Base-by-base conservation (phyloP, 2,113 vertebrate species). In the Pollachius pollachius region DNA sequence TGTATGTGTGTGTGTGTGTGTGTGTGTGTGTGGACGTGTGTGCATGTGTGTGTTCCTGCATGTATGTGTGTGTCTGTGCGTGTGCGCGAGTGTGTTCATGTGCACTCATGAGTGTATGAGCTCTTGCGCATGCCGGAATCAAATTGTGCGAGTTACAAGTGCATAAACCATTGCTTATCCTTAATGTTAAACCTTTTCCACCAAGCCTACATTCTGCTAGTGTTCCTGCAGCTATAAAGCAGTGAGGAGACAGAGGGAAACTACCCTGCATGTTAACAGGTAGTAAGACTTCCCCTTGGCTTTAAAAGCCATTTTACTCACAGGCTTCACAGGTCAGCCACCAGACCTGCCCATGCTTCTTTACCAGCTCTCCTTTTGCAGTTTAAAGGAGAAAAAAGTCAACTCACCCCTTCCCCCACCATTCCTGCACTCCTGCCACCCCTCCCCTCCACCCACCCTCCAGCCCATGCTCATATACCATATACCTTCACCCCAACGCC, bases 371-470 rank as follows among this genome's bases (percentile, higher is more conserved):
- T 57, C 15, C 54, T 17, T 57, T 17, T n/a, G 54, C 16, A 57
- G 54, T 57, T 57, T n/a, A 17, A 57, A 16, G 41, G 3, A 30
- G 30, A 30, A 12, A 9, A 9, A 48, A 11, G 21, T 19, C 1
- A 11, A 9, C 15, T 4, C 12, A 25, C 11, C 60, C 60, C 60
- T 25, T 25, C 23, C 23, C 13, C 11, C 60, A 37, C 25, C 25
- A 19, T 57, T 60, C 25, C 34, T n/a, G 16, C 62, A 63, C 62
- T 27, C 16, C 30, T 11, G 34, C 23, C 23, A 17, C 15, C 25
- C 71, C 82, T 80, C 79, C 84, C 82, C 77, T 85, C 84, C 87
- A 86, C 60, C 59, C 59, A 11, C 13, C 23, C 23, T 4, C 19
- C 23, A 37, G 15, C 15, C 23, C 70, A 66, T 67, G 62, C 81